Conservation (phyloP, 2,797 vertebrate species). For the Hoplostethus atlanticus region DNA sequence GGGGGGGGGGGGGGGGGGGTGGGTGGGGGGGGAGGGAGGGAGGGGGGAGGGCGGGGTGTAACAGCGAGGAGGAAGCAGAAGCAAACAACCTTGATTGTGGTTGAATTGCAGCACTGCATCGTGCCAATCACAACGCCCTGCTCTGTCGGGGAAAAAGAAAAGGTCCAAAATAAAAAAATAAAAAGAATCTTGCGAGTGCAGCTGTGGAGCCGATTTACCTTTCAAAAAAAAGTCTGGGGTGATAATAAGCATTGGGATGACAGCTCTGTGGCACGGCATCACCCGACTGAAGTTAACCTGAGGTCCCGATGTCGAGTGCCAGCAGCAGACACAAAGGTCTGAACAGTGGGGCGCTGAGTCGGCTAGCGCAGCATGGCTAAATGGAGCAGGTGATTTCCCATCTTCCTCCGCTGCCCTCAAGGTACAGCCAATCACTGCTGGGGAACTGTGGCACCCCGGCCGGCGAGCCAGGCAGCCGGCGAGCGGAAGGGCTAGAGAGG, state of each 20-base stretch:
- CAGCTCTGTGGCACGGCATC: slow-evolving; percentile 71
- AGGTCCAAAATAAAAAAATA: slow-evolving; percentile 26
- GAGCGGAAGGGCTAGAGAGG: slow-evolving; percentile 68
- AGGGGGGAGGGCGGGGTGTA: slow-evolving; percentile 24
- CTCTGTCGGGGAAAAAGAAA: slow-evolving; percentile 60
- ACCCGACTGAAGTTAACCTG: slow-evolving; percentile 75
- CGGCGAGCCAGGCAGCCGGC: slow-evolving; percentile 67
- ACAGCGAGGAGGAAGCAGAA: slow-evolving; percentile 45
- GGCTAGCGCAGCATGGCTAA: slow-evolving; percentile 82
- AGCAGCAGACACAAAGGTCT: slow-evolving; percentile 79
- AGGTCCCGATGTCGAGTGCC: slow-evolving; percentile 79
- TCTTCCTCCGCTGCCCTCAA: slow-evolving; percentile 82
- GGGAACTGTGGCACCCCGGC: slow-evolving; percentile 74
- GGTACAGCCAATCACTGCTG: slow-evolving; percentile 81
- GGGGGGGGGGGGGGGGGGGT: slow-evolving; percentile 39
- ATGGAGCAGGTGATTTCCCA: slow-evolving; percentile 86
- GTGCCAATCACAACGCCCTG: slow-evolving; percentile 76
- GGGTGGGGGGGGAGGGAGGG: too few species aligned
- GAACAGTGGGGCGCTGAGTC: slow-evolving; percentile 74
- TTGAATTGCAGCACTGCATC: slow-evolving; percentile 64
- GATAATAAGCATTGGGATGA: slow-evolving; percentile 80
- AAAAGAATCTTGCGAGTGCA: slow-evolving; percentile 65
- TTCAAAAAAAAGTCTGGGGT: slow-evolving; percentile 67
- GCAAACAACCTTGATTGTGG: slow-evolving; percentile 65
- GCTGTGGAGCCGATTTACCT: slow-evolving; percentile 77